phyloP scores from a whole-genome alignment of 2,113 vertebrate species.

The Serinus canaria region DNA sequence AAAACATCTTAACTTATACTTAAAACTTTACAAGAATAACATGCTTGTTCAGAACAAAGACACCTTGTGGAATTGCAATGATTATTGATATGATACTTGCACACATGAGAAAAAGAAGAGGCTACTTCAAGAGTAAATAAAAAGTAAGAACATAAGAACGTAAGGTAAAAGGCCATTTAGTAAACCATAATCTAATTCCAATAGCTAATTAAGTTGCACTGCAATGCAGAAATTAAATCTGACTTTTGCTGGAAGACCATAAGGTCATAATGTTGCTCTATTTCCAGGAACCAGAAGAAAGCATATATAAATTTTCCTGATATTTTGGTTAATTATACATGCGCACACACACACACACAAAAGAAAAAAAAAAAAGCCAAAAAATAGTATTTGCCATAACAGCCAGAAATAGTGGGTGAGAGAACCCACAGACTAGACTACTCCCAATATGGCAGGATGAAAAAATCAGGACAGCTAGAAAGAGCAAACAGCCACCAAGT shows the following conservation, averaged over 20 bases:
- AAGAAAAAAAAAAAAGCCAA: background rate
- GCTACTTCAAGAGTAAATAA: slow-evolving; percentile 43
- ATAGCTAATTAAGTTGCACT: slow-evolving; percentile 38
- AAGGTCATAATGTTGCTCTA: slow-evolving; percentile 26
- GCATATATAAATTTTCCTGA: slow-evolving; percentile 45
- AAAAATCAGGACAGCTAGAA: background rate
- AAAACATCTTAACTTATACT: slow-evolving; percentile 78
- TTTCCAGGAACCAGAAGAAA: slow-evolving; percentile 56
- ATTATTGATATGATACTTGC: slow-evolving; percentile 52
- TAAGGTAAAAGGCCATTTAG: slow-evolving; percentile 48
- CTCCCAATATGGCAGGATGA: background rate
- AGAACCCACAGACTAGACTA: background rate
- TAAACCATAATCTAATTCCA: slow-evolving; percentile 43
- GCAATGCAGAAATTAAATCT: slow-evolving; percentile 53
- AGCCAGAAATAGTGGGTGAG: background rate
- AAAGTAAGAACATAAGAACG: slow-evolving; percentile 48
- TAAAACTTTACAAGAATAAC: slow-evolving; percentile 80
- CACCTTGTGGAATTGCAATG: slow-evolving; percentile 69
- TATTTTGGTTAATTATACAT: slow-evolving; percentile 19
- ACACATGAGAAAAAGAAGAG: slow-evolving; percentile 29
- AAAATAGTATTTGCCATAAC: background rate
- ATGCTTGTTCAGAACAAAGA: slow-evolving; percentile 81
- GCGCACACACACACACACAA: background rate
- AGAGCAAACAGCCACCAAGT: background rate
- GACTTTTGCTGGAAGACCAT: slow-evolving; percentile 14